These are phyloP conservation scores for Siderastrea siderea DNA, from an alignment of 92 coral and sea anemone species.

Conservation along the genomic window DNA sequence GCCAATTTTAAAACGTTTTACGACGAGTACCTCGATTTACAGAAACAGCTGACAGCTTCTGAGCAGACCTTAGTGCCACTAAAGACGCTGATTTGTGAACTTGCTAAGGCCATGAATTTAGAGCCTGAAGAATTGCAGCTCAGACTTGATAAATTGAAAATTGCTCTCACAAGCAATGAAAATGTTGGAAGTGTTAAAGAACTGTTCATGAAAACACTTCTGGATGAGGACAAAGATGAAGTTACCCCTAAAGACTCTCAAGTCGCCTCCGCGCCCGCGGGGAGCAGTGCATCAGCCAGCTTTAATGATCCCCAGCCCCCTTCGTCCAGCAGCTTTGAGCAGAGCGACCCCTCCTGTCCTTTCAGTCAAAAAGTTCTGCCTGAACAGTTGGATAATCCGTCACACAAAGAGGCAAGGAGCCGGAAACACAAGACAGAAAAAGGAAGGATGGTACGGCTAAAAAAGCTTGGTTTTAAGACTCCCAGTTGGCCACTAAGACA, in stretches of 20 bases:
- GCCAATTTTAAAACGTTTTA: constrained; percentile 24
- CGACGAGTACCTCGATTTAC: constrained; percentile 26
- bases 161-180: background rate
- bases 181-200: background rate
- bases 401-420: background rate
- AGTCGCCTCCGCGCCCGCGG: background rate
- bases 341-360: constrained; percentile 39
- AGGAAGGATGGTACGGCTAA: background rate
- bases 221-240: constrained; percentile 13
- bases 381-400: constrained; percentile 6
- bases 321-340: constrained; percentile 7
- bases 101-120: constrained; percentile 27
- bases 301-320: constrained; percentile 3
- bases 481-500: constrained; percentile 5
- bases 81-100: constrained; percentile 9
- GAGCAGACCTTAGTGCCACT: constrained; percentile 12
- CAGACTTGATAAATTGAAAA: constrained; percentile 23
- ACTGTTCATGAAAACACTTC: background rate
- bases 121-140: constrained; percentile 28
- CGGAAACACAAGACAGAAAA: background rate
- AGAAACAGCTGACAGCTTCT: background rate
- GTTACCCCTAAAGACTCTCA: background rate
- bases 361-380: constrained; percentile 31
- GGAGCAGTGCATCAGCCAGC: constrained; percentile 6
- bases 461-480: constrained; percentile 22